phyloP scores from a whole-genome alignment of 2,888 invertebrate genomes.

The Cremastobaeus sp. region DNA sequence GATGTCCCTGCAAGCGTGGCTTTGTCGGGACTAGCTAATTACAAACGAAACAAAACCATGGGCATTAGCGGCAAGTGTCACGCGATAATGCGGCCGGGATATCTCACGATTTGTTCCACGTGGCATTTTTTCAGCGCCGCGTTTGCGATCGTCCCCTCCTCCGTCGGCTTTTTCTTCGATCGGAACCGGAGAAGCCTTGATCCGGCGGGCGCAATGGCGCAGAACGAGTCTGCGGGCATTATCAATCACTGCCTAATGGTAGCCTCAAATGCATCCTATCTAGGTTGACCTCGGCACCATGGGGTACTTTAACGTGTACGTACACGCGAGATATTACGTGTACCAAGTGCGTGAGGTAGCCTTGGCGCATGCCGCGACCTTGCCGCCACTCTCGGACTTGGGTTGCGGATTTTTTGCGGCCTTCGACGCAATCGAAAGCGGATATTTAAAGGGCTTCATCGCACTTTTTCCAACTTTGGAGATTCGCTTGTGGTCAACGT shows the following conservation, averaged over 20 bases:
- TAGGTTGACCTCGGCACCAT: constrained; percentile 56
- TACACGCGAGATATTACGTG: constrained; percentile 53
- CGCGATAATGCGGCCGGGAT: constrained; percentile 63
- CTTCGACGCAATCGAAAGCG: constrained; percentile 19
- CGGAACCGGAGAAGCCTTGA: constrained; percentile 67
- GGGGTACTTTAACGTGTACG: constrained; percentile 45
- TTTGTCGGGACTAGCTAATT: constrained; percentile 71
- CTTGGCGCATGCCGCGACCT: constrained; percentile 36
- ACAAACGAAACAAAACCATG: constrained; percentile 70
- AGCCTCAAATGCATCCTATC: constrained; percentile 71
- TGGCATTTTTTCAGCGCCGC: constrained; percentile 46
- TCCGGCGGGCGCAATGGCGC: constrained; percentile 68
- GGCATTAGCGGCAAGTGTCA: constrained; percentile 70
- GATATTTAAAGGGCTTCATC: constrained; percentile 19
- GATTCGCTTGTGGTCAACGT: background rate
- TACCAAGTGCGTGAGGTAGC: constrained; percentile 44
- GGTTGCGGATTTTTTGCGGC: constrained; percentile 45
- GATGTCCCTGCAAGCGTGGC: constrained; percentile 55
- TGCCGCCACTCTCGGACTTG: constrained; percentile 36
- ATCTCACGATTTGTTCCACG: constrained; percentile 62
- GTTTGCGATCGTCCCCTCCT: constrained; percentile 34
- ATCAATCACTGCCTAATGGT: constrained; percentile 74
- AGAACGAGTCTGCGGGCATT: constrained; percentile 72
- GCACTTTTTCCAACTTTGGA: background rate
- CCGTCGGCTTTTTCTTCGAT: constrained; percentile 67